These are phyloP conservation scores for Lacerta agilis DNA, from an alignment of 2,797 vertebrate species.

Conservation along the genomic window DNA sequence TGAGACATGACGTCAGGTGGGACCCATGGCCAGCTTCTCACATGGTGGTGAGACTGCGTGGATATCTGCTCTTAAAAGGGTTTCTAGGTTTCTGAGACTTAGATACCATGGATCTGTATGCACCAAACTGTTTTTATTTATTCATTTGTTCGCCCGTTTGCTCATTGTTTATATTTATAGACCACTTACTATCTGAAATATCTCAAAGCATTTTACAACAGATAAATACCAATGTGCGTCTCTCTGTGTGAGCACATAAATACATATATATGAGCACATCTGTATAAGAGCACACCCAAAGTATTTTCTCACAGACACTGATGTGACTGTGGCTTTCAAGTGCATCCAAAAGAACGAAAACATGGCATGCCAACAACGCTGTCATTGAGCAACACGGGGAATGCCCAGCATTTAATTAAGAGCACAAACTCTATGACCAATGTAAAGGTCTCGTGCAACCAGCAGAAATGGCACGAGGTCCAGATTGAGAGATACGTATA, in stretches of 20 bases:
- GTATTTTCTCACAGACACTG: background rate
- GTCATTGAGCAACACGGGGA: background rate
- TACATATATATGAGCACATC: no score
- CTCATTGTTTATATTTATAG: no score
- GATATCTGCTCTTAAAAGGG: no score
- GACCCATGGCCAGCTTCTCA: background rate
- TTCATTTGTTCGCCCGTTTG: no score
- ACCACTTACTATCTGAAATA: no score
- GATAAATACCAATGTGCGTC: no score
- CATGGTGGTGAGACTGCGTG: background rate
- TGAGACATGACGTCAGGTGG: background rate
- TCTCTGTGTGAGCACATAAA: no score
- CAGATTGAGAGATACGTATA: background rate
- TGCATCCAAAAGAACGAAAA: background rate
- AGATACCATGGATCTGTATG: background rate
- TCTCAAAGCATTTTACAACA: no score
- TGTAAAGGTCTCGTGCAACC: background rate
- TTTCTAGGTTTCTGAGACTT: background rate
- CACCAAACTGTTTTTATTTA: background rate
- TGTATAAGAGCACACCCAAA: background rate
- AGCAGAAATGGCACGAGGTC: background rate
- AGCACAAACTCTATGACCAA: background rate
- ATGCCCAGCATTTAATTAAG: background rate
- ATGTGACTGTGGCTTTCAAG: background rate
- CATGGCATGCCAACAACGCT: no score